A percentile compares a stretch with the other conserved stretches of the same genome.
These are phyloP conservation scores for Scaptomyza flava DNA, from an alignment of 2,888 invertebrate species.

Conservation along the genomic window DNA sequence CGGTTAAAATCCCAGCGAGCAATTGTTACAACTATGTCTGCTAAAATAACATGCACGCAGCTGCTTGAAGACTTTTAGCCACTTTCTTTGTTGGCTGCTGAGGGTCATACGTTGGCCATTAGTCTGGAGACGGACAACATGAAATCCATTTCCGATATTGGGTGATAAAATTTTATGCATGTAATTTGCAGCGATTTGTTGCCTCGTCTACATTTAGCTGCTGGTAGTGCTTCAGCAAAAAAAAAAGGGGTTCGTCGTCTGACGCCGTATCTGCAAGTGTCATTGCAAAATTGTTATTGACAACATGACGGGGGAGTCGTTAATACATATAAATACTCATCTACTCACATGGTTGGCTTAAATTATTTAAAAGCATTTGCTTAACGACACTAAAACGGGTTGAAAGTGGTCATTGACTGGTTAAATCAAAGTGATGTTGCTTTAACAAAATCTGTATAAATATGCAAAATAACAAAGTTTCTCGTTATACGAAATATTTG, in stretches of 20 bases:
- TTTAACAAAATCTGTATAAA: not conserved
- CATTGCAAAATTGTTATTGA: slow-evolving; percentile 76
- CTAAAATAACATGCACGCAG: slow-evolving; percentile 44
- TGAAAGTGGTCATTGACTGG: slow-evolving; percentile 39
- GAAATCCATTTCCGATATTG: slow-evolving; percentile 80
- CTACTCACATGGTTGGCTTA: slow-evolving; percentile 51
- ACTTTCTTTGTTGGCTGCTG: slow-evolving; percentile 49
- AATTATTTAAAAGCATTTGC: slow-evolving; percentile 75
- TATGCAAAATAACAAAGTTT: not conserved
- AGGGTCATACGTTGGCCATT: slow-evolving; percentile 69
- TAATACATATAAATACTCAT: slow-evolving; percentile 60
- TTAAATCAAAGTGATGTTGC: slow-evolving; percentile 14
- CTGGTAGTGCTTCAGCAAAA: slow-evolving; percentile 11
- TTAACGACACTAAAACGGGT: slow-evolving; percentile 49
- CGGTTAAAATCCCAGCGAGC: slow-evolving; percentile 15
- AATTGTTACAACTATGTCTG: slow-evolving; percentile 59
- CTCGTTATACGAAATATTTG: too few relatives aligned
- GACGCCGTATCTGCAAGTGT: slow-evolving; percentile 37
- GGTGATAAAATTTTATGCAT: slow-evolving; percentile 79
- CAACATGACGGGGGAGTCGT: slow-evolving; percentile 68
- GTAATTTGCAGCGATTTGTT: slow-evolving; percentile 81
- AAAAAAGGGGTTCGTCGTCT: slow-evolving; percentile 25
- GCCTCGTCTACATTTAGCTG: slow-evolving; percentile 45
- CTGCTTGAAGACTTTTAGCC: slow-evolving; percentile 28
- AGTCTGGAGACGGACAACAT: slow-evolving; percentile 69